A percentile compares a stretch with the other conserved stretches of the same genome.
Conservation (phyloP, 2,113 vertebrate species). For the Rhegmatorhina hoffmannsi region DNA sequence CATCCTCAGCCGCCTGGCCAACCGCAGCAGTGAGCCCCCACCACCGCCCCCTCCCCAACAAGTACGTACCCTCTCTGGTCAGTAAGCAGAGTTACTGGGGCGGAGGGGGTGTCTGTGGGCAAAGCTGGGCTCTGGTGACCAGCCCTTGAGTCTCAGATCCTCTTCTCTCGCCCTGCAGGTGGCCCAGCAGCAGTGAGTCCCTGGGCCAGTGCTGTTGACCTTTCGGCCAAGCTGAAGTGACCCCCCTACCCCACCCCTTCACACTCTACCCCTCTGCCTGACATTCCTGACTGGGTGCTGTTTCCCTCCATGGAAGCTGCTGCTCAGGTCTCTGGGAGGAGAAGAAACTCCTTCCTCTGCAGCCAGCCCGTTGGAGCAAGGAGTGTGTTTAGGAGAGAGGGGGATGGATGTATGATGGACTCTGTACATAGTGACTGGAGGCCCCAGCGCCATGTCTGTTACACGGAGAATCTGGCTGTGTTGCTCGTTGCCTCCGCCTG, state of each 20-base stretch:
- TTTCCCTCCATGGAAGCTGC: slow-evolving; percentile 65
- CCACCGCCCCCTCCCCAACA: slow-evolving; percentile 86
- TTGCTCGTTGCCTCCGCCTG: slow-evolving; percentile 72
- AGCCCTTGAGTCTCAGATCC: neutral
- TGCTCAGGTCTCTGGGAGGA: slow-evolving; percentile 54
- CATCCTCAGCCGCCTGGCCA: slow-evolving; percentile 96
- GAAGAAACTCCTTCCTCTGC: slow-evolving; percentile 39
- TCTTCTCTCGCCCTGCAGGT: slow-evolving; percentile 55
- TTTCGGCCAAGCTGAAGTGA: slow-evolving; percentile 73
- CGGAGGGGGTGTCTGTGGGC: neutral
- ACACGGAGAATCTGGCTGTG: slow-evolving; percentile 73
- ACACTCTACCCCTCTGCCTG: slow-evolving; percentile 69
- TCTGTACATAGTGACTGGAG: slow-evolving; percentile 75
- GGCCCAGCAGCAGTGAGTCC: slow-evolving; percentile 81
- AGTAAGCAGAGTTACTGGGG: fast-evolving
- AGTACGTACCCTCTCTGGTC: slow-evolving; percentile 69
- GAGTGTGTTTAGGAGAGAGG: slow-evolving; percentile 70
- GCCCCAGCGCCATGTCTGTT: slow-evolving; percentile 77
- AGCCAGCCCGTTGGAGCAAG: slow-evolving; percentile 70
- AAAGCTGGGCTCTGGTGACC: neutral
- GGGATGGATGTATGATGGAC: slow-evolving; percentile 52
- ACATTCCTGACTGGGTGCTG: slow-evolving; percentile 67
- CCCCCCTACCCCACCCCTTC: neutral
- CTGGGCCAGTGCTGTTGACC: slow-evolving; percentile 43
- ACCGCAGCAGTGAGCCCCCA: slow-evolving; percentile 88